Base-by-base conservation (phyloP, 1,140 invertebrate genomes). In the Bathynomus jamesi region DNA sequence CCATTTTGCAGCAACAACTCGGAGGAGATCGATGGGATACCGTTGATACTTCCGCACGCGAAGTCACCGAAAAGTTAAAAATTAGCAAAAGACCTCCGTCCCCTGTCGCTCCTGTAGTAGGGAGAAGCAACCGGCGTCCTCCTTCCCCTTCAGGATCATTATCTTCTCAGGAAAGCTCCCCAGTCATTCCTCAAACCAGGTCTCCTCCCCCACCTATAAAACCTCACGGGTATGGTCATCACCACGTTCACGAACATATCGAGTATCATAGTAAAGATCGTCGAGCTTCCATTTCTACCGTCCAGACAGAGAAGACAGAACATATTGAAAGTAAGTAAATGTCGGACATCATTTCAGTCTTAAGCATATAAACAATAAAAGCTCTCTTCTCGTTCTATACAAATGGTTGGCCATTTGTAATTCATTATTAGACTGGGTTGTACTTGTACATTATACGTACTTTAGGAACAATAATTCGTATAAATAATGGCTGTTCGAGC, bases 1-100 rank as follows among this genome's bases (percentile, higher is more conserved):
- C 91, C 40, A 87, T 94, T 83, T 81, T 95, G 21, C 91, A 95
- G 78, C 88, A 92, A 77, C 92, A 95, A 83, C 81, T 95, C 29
- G 88, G 90, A 78, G 87, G 86, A 46, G 72, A 76, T 69, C 71
- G 70, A 29, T 74, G 72, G 70, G 77, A 74, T 64, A 73, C 69
- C 3, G 71, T 78, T n/a, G 72, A 75, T 27, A n/a, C n/a, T n/a
- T 71, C 71, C 25, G 11, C 67, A n/a, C 63, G 64, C 28, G 25
- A 65, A 28, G 61, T 71, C 0, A 64, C 64, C 0, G 65, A 66
- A 3, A 71, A 76, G 3, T 75, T 78, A 62, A 79, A 80, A 60
- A 70, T 78, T 11, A 79, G 78, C 1, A 77, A 74, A 61, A 72
- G 78, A 25, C 79, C 77, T 8, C 79, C 79, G 25, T 76, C 76